Base-by-base conservation (phyloP, 1,140 invertebrate species). In the Amphibalanus amphitrite region DNA sequence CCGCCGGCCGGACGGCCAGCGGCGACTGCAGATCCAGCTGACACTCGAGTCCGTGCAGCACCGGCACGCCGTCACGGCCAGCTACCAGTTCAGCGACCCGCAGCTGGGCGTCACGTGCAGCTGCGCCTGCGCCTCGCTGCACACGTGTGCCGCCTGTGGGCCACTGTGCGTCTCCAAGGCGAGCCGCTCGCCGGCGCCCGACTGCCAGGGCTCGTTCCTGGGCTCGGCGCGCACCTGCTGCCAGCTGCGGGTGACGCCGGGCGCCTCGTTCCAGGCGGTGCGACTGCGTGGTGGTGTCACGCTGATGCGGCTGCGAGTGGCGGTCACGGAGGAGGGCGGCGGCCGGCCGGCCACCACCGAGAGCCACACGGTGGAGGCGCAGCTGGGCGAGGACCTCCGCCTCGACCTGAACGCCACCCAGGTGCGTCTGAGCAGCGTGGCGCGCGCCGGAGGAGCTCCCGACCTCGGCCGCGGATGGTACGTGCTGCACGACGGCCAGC, bases 171-270 rank as follows among this genome's bases (percentile, higher is more conserved):
- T 67, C 10, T 28, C 65, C 4, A 67, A 67, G 47, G 47, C 47
- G 47, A 20, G 10, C 47, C 13, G 47, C 47, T 59, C 47, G 47
- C 47, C 47, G 47, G 65, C 28, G 65, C 3, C 65, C n/a, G 65
- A 67, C 65, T 67, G 65, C 65, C 26, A 26, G 10, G 65, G 28
- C 65, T 67, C 65, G 65, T 28, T 67, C 26, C 65, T 67, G 65
- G 65, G 65, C n/a, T 26, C 65, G 65, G 65, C 65, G n/a, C 65
- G 28, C 65, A 67, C 65, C 6, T 67, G 65, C 28, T 67, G 65
- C 23, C 65, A 67, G 26, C 26, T 67, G 65, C 15, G 28, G n/a
- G 26, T 67, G 65, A 26, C 0, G 65, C 26, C 65, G 65, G 65
- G 65, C 65, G 3, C 3, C 10, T 4, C 65, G 65, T 67, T 67